phyloP scores from a whole-genome alignment of 2,888 invertebrate species.

The Drosophila mulleri region DNA sequence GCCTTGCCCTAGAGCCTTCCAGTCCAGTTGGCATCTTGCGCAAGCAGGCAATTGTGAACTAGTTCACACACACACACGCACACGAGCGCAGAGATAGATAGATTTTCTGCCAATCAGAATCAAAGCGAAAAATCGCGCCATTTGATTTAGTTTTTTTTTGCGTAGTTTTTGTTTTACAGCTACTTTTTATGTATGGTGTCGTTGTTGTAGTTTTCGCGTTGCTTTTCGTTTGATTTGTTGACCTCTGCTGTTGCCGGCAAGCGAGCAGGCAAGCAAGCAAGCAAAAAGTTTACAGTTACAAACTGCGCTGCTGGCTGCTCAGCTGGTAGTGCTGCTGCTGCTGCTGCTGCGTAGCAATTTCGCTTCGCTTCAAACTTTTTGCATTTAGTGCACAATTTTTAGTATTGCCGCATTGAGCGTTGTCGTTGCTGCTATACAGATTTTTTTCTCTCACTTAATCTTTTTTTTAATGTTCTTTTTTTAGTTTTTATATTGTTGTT shows the following conservation, averaged over 20 bases:
- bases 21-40: conserved; percentile 30
- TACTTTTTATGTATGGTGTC: conserved; percentile 2
- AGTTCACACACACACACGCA: conserved; percentile 13
- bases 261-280: conserved; percentile 13
- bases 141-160: conserved; percentile 25
- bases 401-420: conserved; percentile 63
- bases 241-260: conserved; percentile 36
- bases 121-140: conserved; percentile 47
- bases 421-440: conserved; percentile 43
- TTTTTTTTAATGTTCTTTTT: conserved; percentile 1
- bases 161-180: conserved; percentile 26
- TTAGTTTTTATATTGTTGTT: conserved; percentile 1
- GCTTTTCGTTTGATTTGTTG: conserved; percentile 21
- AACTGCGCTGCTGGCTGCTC: conserved; percentile 38
- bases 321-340: conserved; percentile 7
- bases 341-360: conserved; percentile 25
- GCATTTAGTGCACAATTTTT: conserved; percentile 53
- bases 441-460: conserved; percentile 19
- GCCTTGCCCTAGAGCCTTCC: neutral
- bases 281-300: conserved; percentile 43
- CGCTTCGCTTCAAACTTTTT: conserved; percentile 33
- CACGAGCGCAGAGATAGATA: neutral
- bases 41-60: conserved; percentile 36
- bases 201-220: conserved; percentile 10
- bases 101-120: conserved; percentile 42